A percentile compares a stretch with the other conserved stretches of the same genome.
These are phyloP conservation scores for Columbina picui DNA, from an alignment of 2,113 vertebrate genomes.

Conservation along the genomic window DNA sequence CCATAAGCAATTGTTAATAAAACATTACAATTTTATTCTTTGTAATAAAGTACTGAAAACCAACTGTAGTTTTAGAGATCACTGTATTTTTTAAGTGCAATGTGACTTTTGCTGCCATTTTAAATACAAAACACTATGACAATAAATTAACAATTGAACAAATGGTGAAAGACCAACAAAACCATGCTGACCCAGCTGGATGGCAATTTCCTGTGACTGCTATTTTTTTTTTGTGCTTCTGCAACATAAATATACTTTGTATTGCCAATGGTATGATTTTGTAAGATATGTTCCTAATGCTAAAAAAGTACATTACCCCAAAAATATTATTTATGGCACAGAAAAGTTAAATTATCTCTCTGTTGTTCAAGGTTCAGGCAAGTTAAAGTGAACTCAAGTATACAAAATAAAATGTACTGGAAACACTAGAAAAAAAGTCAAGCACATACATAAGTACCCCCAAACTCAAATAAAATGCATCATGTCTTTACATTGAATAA, in stretches of 20 bases:
- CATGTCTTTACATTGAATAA: constrained; percentile 69
- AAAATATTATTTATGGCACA: constrained; percentile 83
- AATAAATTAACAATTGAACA: constrained; percentile 81
- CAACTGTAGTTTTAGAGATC: constrained; percentile 67
- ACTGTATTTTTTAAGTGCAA: constrained; percentile 74
- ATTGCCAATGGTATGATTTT: constrained; percentile 57
- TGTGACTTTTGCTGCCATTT: constrained; percentile 61
- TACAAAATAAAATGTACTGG: constrained; percentile 79
- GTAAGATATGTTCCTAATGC: constrained; percentile 64
- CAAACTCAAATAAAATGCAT: constrained; percentile 59
- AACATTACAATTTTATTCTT: constrained; percentile 78
- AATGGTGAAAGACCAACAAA: constrained; percentile 63
- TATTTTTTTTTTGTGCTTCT: constrained; percentile 73
- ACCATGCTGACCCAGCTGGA: constrained; percentile 62
- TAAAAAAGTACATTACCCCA: constrained; percentile 82
- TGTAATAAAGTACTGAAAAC: constrained; percentile 80
- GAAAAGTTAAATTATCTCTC: constrained; percentile 75
- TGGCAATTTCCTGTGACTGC: constrained; percentile 66
- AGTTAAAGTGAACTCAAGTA: constrained; percentile 74
- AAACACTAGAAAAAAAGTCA: constrained; percentile 78
- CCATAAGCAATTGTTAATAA: constrained; percentile 82
- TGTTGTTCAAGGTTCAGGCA: constrained; percentile 74
- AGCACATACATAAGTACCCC: constrained; percentile 61
- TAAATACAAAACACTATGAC: constrained; percentile 74
- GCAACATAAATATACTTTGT: constrained; percentile 73